A percentile compares a stretch with the other conserved stretches of the same genome.
Evolutionary conservation across 2,888 invertebrate genomes (phyloP).

Genomic region (Tipula helvola): DNA sequence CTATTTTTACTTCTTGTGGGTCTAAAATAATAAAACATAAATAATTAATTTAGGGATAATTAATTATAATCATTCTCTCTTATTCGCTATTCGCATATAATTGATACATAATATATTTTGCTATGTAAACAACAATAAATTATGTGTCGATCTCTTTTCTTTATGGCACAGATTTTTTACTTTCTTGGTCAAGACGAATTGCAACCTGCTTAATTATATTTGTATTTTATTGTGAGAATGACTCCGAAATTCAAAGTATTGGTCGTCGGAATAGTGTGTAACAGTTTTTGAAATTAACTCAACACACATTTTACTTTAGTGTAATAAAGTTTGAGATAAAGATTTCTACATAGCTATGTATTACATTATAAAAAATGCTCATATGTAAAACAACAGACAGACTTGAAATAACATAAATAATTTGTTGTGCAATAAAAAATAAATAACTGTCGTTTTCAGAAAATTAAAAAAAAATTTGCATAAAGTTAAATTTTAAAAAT

Average conservation of each 20-base stretch:
- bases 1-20: conserved; percentile 53
- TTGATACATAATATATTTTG: background rate
- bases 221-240: no score
- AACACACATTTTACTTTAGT: background rate
- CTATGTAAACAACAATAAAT: background rate
- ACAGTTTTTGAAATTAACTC: no score
- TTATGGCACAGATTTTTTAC: background rate
- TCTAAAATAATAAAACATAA: conserved; percentile 31
- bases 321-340: background rate
- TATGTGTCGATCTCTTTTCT: background rate
- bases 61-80: background rate
- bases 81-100: background rate
- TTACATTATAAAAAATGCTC: background rate
- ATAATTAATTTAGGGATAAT: background rate
- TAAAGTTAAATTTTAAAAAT: background rate
- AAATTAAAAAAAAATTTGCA: background rate
- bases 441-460: background rate
- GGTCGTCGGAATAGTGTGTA: no score
- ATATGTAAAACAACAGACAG: background rate
- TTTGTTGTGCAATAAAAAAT: background rate
- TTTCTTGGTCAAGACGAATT: background rate
- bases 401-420: background rate
- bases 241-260: no score
- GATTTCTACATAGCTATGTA: background rate
- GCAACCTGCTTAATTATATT: background rate